Conservation (phyloP, 2,113 vertebrate genomes). For the Elanoides forficatus region DNA sequence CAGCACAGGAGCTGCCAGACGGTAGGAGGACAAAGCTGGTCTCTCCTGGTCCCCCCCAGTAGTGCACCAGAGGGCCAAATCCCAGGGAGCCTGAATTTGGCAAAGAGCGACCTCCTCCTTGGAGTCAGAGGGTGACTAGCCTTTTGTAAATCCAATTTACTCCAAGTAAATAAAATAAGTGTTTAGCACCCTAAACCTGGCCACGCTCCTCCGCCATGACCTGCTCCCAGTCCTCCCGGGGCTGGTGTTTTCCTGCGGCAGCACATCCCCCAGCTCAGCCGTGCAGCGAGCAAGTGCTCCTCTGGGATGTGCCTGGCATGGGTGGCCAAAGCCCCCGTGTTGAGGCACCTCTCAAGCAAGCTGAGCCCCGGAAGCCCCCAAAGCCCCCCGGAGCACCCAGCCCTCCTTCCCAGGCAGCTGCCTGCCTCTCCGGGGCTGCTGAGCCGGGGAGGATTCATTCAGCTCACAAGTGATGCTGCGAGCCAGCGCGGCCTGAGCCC, state of each 20-base stretch:
- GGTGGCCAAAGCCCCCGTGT: accelerated
- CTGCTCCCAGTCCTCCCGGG: neutral
- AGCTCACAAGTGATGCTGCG: neutral
- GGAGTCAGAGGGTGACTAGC: neutral
- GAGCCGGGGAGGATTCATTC: neutral
- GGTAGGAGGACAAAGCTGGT: neutral
- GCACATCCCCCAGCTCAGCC: accelerated
- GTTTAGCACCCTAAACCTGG: neutral
- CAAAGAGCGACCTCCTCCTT: neutral
- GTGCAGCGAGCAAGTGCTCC: neutral
- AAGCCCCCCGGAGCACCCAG: neutral
- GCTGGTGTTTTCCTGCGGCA: neutral
- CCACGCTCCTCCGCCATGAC: accelerated
- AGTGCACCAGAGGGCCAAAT: neutral
- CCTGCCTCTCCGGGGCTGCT: neutral
- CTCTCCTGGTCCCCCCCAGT: neutral
- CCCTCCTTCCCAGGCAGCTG: neutral
- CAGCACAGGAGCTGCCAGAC: neutral
- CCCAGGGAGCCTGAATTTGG: neutral
- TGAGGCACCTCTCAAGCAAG: neutral
- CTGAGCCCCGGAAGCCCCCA: neutral
- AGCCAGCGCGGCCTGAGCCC: neutral
- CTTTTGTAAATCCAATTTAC: neutral
- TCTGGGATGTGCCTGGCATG: accelerated
- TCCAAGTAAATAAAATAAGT: neutral